Base-by-base conservation (phyloP, 2,113 vertebrate genomes). In the Salvelinus namaycush region DNA sequence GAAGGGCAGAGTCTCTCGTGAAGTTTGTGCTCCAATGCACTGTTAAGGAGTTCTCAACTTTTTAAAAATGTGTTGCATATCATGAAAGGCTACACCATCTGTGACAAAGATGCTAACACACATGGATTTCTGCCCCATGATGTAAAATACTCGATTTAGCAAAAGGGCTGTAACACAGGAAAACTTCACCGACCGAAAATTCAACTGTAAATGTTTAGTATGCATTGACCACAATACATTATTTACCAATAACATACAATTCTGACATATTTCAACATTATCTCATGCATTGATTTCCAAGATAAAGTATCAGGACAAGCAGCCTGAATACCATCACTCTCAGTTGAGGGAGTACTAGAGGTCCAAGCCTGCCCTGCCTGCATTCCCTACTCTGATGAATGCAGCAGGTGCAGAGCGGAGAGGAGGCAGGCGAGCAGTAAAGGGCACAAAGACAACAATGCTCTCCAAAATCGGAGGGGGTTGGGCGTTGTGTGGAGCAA, bases 401-500 rank as follows among this genome's bases (percentile, higher is more conserved):
- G 27, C 87, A 87, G 86, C 90, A 91, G 90, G 89, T 90, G 90
- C 90, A 83, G 76, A 84, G 89, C 81, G 81, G 26, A 86, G 85
- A 82, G 27, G 39, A 44, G 59, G 24, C 34, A 44, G 48, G 20
- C 34, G 26, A 57, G 59, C 69, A 72, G 75, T 20, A 67, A 75
- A 80, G 39, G 76, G 62, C 79, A 84, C 79, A 84, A 87, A 90
- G 90, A 88, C 89, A 90, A 91, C 89, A 92, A 91, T 90, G 76
- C 78, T 69, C 34, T 34, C 57, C 14, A 76, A 51, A 78, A 44
- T 79, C 72, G 80, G 54, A 88, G 83, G 88, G 83, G 83, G 20
- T 74, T 44, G 69, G 68, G 59, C 64, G 26, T 59, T 54, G 65
- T 11, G 34, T 70, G 68, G 86, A 83, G 83, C 81, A 86, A 87